Conservation (phyloP, 2,797 vertebrate genomes). For the Manis pentadactyla region DNA sequence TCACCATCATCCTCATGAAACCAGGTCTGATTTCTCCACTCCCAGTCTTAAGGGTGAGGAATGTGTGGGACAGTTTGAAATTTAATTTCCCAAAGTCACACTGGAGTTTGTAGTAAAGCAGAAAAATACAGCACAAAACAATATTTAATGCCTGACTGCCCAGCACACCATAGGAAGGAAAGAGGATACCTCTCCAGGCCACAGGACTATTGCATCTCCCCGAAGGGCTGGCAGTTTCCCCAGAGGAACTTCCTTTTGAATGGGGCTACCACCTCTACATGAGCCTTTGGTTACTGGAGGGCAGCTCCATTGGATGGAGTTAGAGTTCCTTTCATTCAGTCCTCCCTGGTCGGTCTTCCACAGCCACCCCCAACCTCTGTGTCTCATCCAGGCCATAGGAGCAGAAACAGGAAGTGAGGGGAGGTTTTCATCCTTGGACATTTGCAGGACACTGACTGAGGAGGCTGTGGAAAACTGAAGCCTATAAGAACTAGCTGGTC, state of each 20-base stretch:
- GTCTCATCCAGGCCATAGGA: background rate
- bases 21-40: background rate
- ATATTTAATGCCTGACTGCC: background rate
- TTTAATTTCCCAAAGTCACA: background rate
- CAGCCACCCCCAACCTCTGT: background rate
- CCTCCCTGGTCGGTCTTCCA: background rate
- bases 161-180: background rate
- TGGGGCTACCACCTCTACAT: background rate
- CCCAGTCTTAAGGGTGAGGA: background rate
- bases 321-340: background rate
- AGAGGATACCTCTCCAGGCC: background rate
- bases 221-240: background rate
- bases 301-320: background rate
- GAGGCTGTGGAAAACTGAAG: background rate
- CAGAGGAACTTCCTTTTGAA: background rate
- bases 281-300: background rate
- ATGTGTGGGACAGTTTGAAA: background rate
- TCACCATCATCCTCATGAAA: background rate
- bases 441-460: background rate
- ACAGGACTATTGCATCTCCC: background rate
- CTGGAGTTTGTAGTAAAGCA: background rate
- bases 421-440: background rate
- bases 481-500: background rate
- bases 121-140: background rate
- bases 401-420: background rate